phyloP scores from a whole-genome alignment of 2,888 invertebrate genomes.

The Phorcus lineatus region DNA sequence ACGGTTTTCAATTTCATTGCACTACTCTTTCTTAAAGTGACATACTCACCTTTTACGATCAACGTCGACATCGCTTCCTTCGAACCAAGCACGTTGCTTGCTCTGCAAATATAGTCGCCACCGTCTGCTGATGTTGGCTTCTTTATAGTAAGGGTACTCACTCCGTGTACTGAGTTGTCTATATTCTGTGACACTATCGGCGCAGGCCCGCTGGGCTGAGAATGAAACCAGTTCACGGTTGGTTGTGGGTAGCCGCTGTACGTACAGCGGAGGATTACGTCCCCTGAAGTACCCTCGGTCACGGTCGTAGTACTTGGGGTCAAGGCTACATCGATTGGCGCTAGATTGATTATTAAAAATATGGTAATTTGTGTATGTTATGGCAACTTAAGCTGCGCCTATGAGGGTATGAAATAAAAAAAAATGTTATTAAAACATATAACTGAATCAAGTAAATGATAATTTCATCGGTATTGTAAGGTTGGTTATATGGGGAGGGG shows the following conservation, averaged over 20 bases:
- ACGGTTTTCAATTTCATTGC: too few species aligned
- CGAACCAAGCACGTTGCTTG: not conserved
- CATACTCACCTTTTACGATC: not conserved
- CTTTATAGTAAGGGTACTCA: not conserved
- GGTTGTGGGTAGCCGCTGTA: conserved; percentile 14
- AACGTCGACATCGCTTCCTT: not conserved
- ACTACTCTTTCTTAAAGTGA: too few species aligned
- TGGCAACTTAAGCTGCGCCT: too few species aligned
- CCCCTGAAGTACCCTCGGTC: not conserved
- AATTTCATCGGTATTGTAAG: too few species aligned
- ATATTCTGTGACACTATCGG: not conserved
- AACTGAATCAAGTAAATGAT: too few species aligned
- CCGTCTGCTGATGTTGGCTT: not conserved
- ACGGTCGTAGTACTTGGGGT: not conserved
- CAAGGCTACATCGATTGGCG: not conserved
- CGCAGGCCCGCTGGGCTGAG: not conserved
- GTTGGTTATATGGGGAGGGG: too few species aligned
- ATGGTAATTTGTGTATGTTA: too few species aligned
- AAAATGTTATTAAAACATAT: too few species aligned
- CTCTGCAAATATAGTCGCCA: not conserved
- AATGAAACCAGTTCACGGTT: not conserved
- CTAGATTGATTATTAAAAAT: not conserved
- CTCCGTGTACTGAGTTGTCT: not conserved
- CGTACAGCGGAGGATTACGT: not conserved
- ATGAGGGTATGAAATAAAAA: too few species aligned